Evolutionary conservation across 2,797 vertebrate genomes (phyloP), one percentile per base, ranked within the genome.

Genomic region (Phrynocephalus guinanensis): DNA sequence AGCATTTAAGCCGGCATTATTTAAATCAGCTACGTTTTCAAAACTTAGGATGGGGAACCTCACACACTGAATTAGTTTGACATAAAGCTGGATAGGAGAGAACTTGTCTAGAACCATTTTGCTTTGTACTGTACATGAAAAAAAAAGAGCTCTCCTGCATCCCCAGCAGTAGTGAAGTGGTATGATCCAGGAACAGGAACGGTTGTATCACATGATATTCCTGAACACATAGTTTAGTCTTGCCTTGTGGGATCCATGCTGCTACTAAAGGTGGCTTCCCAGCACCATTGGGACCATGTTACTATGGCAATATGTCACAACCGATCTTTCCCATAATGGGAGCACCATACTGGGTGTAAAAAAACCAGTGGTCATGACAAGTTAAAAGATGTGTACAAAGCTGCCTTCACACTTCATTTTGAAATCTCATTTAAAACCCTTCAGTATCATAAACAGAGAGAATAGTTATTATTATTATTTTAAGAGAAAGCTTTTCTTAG

Each of bases 401-500:
- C 71, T 15, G 9, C 30, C 11, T 52, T 66, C n/a, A 68, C 78
- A 30, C 60, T 85, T 76, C 16, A 11, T 52, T 85, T 85, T 56
- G 38, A 24, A 88, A 68, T 13, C 60, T 73, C 56, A 85, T 52
- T 81, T 75, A n/a, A 72, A 77, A 68, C n/a, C 52, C 81, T 81
- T 88, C 72, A 70, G 78, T 44, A 75, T 68, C 30, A 82, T 70
- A 81, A 81, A 70, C 71, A 70, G 82, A 75, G 48, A 20, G 52
- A 68, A 67, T 44, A 67, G 60, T 68, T 72, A 28, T 26, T 16
- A 3, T 78, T 60, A 82, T 76, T 91, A 33, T 20, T 63, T 15
- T 63, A 63, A 63, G 60, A 60, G 38, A 70, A 94, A 91, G 66
- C 63, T 90, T 16, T 84, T 9, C 80, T 90, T 84, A 88, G 70